Percentiles rank a stretch among this genome's conserved stretches.
Evolutionary conservation across 2,888 invertebrate genomes (phyloP).

Genomic region (Chirona hameri): DNA sequence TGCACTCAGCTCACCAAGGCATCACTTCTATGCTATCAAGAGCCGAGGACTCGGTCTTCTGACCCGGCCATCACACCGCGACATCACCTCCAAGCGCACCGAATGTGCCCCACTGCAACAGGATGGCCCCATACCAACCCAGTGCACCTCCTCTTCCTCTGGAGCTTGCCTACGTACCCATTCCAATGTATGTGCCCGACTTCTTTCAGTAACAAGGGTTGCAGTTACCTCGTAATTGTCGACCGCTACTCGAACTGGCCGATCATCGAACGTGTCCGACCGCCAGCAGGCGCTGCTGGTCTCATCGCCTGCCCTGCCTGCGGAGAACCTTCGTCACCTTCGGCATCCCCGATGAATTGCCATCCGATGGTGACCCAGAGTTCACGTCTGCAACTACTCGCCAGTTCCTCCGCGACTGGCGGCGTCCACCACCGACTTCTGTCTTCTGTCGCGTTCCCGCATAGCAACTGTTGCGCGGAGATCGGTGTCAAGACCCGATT

Average conservation of each 20-base stretch:
- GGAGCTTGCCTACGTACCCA: conserved; percentile 24
- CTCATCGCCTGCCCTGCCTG: conserved; percentile 30
- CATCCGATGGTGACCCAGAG: conserved; percentile 33
- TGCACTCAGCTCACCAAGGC: conserved; percentile 34
- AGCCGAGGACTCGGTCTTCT: conserved; percentile 33
- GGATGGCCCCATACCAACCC: conserved; percentile 34
- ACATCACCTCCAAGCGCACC: conserved; percentile 10
- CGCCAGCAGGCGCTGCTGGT: background rate
- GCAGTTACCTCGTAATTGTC: conserved; percentile 31
- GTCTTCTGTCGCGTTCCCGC: background rate
- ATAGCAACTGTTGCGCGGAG: conserved; percentile 1
- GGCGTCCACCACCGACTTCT: background rate
- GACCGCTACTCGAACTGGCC: conserved; percentile 34
- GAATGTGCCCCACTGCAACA: conserved; percentile 28
- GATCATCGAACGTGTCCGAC: conserved; percentile 12
- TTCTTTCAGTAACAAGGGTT: conserved; percentile 31
- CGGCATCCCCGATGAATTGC: conserved; percentile 32
- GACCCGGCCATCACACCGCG: conserved; percentile 32
- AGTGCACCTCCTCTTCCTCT: conserved; percentile 33
- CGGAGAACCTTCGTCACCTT: conserved; percentile 28
- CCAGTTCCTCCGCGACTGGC: conserved; percentile 6
- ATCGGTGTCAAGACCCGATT: conserved; percentile 9
- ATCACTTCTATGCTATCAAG: conserved; percentile 13
- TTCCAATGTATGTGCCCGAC: conserved; percentile 31
- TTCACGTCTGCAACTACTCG: conserved; percentile 3